Percentiles rank a stretch among this genome's conserved stretches.
phyloP scores from a whole-genome alignment of 1,140 invertebrate species.

The Drosophila nigrodunni region DNA sequence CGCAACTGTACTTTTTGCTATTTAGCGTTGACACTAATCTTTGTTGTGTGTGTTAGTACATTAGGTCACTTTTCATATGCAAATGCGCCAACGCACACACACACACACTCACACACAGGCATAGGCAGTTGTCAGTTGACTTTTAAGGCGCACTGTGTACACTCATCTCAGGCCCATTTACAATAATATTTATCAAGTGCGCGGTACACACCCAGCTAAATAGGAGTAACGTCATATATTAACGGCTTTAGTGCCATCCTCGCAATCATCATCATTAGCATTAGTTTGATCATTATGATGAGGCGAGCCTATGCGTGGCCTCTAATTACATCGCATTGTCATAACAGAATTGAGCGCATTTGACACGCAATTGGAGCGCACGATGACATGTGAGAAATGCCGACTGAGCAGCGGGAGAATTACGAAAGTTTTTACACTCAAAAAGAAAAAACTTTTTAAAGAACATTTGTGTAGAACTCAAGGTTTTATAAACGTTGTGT shows the following conservation, averaged over 20 bases:
- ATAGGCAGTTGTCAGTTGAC: conserved; percentile 14
- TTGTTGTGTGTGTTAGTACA: not conserved
- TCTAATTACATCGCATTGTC: conserved; percentile 82
- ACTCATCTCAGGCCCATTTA: conserved; percentile 42
- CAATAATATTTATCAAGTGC: conserved; percentile 56
- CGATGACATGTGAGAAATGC: conserved; percentile 80
- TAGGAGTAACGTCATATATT: conserved; percentile 41
- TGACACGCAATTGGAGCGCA: conserved; percentile 75
- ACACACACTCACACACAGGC: not conserved
- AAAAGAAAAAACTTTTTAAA: too few relatives aligned
- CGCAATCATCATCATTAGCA: conserved; percentile 34
- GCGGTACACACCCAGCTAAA: conserved; percentile 46
- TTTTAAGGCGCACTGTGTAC: conserved; percentile 34
- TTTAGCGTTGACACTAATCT: conserved; percentile 12
- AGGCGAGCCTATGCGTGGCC: conserved; percentile 73
- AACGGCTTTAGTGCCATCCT: conserved; percentile 28
- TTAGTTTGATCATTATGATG: conserved; percentile 11
- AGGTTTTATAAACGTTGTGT: too few relatives aligned
- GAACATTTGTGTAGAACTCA: too few relatives aligned
- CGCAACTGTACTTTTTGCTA: conserved; percentile 10
- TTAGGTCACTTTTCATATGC: conserved; percentile 37
- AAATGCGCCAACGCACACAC: conserved; percentile 18
- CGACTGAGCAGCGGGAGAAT: conserved; percentile 25
- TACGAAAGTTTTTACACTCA: not conserved
- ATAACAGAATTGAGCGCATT: conserved; percentile 82